Evolutionary conservation across 2,888 invertebrate genomes (phyloP), one percentile per base, ranked within the genome.

Genomic region (Brenthis daphne): DNA sequence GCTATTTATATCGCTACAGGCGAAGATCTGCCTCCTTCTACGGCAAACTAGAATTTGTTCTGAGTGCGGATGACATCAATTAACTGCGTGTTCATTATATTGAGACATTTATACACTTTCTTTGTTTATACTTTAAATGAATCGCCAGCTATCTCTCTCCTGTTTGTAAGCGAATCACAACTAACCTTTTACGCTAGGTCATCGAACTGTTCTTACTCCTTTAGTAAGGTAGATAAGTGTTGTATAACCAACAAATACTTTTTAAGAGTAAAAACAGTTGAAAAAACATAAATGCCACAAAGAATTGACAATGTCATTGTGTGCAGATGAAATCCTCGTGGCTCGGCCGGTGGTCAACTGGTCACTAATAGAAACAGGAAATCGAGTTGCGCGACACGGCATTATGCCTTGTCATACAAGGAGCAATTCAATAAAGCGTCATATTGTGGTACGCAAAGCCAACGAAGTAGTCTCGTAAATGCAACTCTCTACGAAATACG

Each of bases 1-100:
- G 86, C 89, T 91, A 91, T 90, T 90, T 88, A 90, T 91, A 91
- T 79, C 85, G 79, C 83, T 80, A 77, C 81, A 79, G 80, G 82
- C 85, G 83, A 79, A 87, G 86, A 86, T 87, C 87, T 85, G 80
- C 80, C 83, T 84, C 90, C 90, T 81, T 91, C 84, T 90, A 88
- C 79, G 90, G 91, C 80, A 84, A 87, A 88, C 87, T 86, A 85
- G 88, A 85, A 84, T 86, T 79, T 79, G 80, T 79, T 82, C 78
- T 74, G 77, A 14, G 51, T 77, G 76, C 82, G 75, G 80, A 80
- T 74, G 68, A 79, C 77, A 77, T 80, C 84, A 85, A 88, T 88
- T 88, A 87, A 82, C 82, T 79, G 79, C 80, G 76, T 79, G 82
- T 85, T 81, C 77, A 77, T 79, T 79, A 78, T 84, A 86, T 85